Conservation (phyloP, 1,140 invertebrate genomes). For the Nephila pilipes region DNA sequence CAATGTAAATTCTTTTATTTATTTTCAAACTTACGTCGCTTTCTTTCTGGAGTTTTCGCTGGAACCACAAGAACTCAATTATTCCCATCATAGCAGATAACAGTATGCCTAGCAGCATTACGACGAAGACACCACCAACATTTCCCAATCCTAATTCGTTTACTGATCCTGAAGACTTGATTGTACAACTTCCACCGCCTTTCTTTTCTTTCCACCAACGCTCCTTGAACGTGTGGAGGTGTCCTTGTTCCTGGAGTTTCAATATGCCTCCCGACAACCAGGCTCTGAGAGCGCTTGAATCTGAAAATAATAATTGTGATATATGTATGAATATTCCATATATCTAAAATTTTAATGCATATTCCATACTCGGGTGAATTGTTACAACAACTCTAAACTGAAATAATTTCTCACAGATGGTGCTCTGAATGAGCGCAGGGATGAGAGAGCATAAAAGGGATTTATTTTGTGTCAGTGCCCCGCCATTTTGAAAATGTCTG, state of each 20-base stretch:
- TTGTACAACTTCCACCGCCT: constrained; percentile 78
- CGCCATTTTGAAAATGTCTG: no score
- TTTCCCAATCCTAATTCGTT: constrained; percentile 79
- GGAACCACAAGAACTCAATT: constrained; percentile 78
- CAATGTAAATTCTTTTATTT: no score
- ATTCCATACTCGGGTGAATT: no score
- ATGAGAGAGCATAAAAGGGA: no score
- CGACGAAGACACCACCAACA: constrained; percentile 84
- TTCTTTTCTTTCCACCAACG: constrained; percentile 81
- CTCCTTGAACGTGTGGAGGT: constrained; percentile 81
- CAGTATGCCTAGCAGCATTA: constrained; percentile 82
- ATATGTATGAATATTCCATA: no score
- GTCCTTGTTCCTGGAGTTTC: constrained; percentile 82
- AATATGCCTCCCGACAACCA: constrained; percentile 81
- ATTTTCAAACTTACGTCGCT: constrained; percentile 50
- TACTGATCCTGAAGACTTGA: constrained; percentile 70
- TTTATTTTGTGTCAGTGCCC: no score
- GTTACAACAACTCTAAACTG: no score
- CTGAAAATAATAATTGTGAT: no score
- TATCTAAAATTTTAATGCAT: no score
- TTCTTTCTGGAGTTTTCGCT: constrained; percentile 71
- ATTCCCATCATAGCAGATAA: constrained; percentile 79
- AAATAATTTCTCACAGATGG: no score
- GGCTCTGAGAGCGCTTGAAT: constrained; percentile 58
- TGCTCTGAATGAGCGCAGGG: no score